phyloP scores from a whole-genome alignment of 1,140 invertebrate genomes.

The Bicyclus anynana region DNA sequence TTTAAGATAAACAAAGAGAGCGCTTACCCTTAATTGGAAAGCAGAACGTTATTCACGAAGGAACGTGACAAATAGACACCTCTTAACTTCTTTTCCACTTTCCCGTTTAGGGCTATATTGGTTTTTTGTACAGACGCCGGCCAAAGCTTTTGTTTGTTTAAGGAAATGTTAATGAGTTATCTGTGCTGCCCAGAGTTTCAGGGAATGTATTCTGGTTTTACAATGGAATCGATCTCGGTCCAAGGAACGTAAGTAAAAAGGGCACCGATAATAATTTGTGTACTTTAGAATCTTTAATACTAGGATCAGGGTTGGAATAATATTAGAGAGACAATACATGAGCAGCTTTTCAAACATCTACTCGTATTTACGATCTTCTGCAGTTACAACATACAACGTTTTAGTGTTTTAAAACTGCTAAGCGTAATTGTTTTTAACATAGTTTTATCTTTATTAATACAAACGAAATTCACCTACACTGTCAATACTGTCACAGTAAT shows the following conservation, averaged over 20 bases:
- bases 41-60: constrained; percentile 73
- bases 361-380: too few relatives aligned
- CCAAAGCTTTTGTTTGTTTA: constrained; percentile 64
- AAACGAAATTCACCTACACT: too few relatives aligned
- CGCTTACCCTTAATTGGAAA: constrained; percentile 77
- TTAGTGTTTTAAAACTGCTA: too few relatives aligned
- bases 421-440: too few relatives aligned
- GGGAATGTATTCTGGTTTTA: constrained; percentile 11
- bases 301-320: too few relatives aligned
- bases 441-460: too few relatives aligned
- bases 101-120: constrained; percentile 65
- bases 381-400: too few relatives aligned
- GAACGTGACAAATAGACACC: constrained; percentile 77
- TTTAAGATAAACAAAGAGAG: constrained; percentile 77
- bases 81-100: constrained; percentile 76
- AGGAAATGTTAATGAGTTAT: constrained; percentile 59
- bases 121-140: constrained; percentile 60
- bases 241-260: neutral
- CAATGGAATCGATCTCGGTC: neutral
- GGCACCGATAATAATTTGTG: too few relatives aligned
- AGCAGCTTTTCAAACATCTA: too few relatives aligned
- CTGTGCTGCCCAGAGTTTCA: constrained; percentile 9
- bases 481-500: too few relatives aligned
- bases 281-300: too few relatives aligned
- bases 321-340: too few relatives aligned